phyloP scores from a whole-genome alignment of 92 coral and sea anemone genomes.

The Pocillopora grandis region DNA sequence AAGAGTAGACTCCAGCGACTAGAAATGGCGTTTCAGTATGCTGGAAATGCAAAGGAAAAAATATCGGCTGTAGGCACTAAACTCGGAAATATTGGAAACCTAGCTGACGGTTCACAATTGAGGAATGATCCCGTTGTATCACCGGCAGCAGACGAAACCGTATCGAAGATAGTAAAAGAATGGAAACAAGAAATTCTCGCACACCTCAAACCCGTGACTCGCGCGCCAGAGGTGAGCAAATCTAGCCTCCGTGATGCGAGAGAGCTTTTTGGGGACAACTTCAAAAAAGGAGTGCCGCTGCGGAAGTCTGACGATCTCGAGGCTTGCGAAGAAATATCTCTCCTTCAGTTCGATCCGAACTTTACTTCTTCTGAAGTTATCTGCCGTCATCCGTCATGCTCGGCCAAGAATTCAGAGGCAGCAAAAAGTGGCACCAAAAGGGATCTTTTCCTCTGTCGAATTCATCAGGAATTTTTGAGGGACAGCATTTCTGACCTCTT shows the following conservation, averaged over 20 bases:
- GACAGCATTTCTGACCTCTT: slow-evolving; percentile 35
- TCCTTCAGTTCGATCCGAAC: slow-evolving; percentile 69
- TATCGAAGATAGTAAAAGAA: slow-evolving; percentile 3
- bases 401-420: slow-evolving; percentile 25
- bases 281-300: slow-evolving; percentile 7
- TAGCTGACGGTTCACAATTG: neutral
- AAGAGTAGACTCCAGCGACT: neutral
- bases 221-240: slow-evolving; percentile 18
- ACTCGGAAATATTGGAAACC: slow-evolving; percentile 9
- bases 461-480: slow-evolving; percentile 44
- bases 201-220: slow-evolving; percentile 6
- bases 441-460: slow-evolving; percentile 70
- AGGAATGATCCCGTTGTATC: neutral
- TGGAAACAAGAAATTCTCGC: slow-evolving; percentile 2
- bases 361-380: slow-evolving; percentile 42
- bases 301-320: slow-evolving; percentile 16
- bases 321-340: slow-evolving; percentile 39
- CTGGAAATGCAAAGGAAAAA: slow-evolving; percentile 11
- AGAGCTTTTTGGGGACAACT: slow-evolving; percentile 38
- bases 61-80: neutral
- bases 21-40: neutral
- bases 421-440: slow-evolving; percentile 17
- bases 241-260: slow-evolving; percentile 21
- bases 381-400: slow-evolving; percentile 66
- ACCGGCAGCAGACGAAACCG: neutral